These are phyloP conservation scores for Pegoplata infirma DNA, from an alignment of 2,888 invertebrate species.

Conservation along the genomic window DNA sequence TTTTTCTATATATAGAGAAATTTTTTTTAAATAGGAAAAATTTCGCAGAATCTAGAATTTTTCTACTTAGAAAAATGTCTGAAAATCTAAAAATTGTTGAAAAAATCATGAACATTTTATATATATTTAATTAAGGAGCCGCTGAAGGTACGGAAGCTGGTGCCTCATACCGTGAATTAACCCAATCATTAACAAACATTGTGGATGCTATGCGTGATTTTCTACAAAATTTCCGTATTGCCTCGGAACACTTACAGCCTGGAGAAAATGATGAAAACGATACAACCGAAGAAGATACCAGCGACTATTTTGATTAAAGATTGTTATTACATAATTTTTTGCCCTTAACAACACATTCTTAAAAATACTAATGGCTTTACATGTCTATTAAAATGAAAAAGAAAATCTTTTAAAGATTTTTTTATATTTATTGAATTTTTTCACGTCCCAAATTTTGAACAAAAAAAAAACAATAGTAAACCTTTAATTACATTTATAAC, in stretches of 20 bases:
- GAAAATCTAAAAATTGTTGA: background rate
- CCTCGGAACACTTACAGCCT: slow-evolving; percentile 79
- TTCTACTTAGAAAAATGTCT: no score
- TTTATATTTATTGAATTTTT: slow-evolving; percentile 6
- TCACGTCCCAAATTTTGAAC: slow-evolving; percentile 14
- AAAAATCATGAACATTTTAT: background rate
- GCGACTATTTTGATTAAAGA: slow-evolving; percentile 77
- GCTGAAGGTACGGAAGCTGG: slow-evolving; percentile 76
- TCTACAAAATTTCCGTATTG: slow-evolving; percentile 82
- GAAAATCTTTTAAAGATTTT: slow-evolving; percentile 28
- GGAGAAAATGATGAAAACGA: slow-evolving; percentile 77
- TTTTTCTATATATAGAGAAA: no score
- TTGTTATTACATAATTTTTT: background rate
- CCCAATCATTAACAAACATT: slow-evolving; percentile 83
- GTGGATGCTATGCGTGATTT: slow-evolving; percentile 87
- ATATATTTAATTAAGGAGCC: slow-evolving; percentile 31
- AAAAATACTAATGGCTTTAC: slow-evolving; percentile 45
- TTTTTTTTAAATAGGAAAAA: no score
- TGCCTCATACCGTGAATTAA: slow-evolving; percentile 77
- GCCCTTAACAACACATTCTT: slow-evolving; percentile 9
- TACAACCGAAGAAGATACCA: slow-evolving; percentile 79
- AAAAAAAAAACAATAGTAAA: slow-evolving; percentile 26
- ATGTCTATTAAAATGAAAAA: slow-evolving; percentile 22
- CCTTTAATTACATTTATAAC: slow-evolving; percentile 8
- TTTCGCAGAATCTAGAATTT: no score